These are phyloP conservation scores for Alca torda DNA, from an alignment of 2,797 vertebrate genomes.

Conservation along the genomic window DNA sequence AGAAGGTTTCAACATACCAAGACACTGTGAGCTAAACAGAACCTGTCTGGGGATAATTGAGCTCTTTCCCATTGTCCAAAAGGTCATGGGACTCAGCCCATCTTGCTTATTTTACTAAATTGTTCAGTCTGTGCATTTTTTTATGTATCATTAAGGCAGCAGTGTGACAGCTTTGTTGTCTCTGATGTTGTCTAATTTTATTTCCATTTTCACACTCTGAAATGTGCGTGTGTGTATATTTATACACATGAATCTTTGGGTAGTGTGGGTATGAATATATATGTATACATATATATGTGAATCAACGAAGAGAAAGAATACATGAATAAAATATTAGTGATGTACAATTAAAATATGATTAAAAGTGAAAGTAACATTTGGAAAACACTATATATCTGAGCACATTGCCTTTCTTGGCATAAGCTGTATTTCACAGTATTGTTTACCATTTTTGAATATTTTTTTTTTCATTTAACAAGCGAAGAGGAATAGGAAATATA, in stretches of 20 bases:
- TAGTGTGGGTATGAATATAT: not conserved
- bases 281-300: not conserved
- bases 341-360: not conserved
- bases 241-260: not conserved
- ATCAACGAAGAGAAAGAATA: not conserved
- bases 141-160: constrained; percentile 23
- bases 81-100: not conserved
- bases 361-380: not conserved
- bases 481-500: not conserved
- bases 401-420: not conserved
- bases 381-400: not conserved
- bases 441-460: not conserved
- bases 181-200: constrained; percentile 25
- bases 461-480: not conserved
- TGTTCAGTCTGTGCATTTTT: constrained; percentile 37
- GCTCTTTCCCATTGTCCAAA: constrained; percentile 11
- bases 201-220: not conserved
- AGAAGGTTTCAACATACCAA: not conserved
- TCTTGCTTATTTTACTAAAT: constrained; percentile 36
- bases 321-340: not conserved
- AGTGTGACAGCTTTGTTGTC: constrained; percentile 34
- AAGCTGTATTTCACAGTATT: not conserved
- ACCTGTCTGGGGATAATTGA: not conserved
- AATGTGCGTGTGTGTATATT: not conserved
- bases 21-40: constrained; percentile 9